A percentile compares a stretch with the other conserved stretches of the same genome.
Evolutionary conservation across 2,888 invertebrate species (phyloP).

Genomic region (Drosophila demipolita): DNA sequence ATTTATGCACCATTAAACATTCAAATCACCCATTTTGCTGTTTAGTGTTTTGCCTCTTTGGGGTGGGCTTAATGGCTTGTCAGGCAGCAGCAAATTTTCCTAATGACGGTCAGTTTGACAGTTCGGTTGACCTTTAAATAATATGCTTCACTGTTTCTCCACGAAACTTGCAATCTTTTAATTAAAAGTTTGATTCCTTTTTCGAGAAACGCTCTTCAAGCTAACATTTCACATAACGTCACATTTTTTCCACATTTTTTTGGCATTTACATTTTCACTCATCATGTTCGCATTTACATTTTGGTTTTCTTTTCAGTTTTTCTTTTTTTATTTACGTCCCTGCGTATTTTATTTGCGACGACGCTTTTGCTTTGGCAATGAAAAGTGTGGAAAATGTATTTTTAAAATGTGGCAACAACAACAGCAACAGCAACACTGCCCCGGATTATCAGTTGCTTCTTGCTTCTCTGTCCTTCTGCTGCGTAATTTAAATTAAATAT

Average conservation of each 20-base stretch:
- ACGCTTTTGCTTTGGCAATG: constrained; percentile 60
- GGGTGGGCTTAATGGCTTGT: constrained; percentile 19
- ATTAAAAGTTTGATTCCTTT: constrained; percentile 39
- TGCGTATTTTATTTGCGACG: constrained; percentile 60
- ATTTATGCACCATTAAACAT: background rate
- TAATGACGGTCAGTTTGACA: constrained; percentile 42
- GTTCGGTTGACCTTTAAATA: constrained; percentile 45
- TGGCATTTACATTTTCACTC: constrained; percentile 38
- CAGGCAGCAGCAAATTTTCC: constrained; percentile 35
- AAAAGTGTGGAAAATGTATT: constrained; percentile 72
- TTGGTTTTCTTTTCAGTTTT: constrained; percentile 6
- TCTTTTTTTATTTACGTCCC: constrained; percentile 36
- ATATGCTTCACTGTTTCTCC: constrained; percentile 30
- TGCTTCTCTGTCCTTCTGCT: background rate
- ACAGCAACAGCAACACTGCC: constrained; percentile 3
- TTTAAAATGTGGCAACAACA: constrained; percentile 49
- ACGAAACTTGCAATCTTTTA: constrained; percentile 43
- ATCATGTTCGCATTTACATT: constrained; percentile 14
- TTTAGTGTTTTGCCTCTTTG: constrained; percentile 6
- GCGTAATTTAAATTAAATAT: constrained; percentile 41
- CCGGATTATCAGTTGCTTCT: constrained; percentile 40
- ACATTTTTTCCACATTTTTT: constrained; percentile 25
- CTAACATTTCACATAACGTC: constrained; percentile 40
- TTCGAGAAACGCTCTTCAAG: constrained; percentile 31
- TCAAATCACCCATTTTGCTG: constrained; percentile 9